Base-by-base conservation (phyloP, 2,797 vertebrate genomes). In the Lithobates sylvaticus region DNA sequence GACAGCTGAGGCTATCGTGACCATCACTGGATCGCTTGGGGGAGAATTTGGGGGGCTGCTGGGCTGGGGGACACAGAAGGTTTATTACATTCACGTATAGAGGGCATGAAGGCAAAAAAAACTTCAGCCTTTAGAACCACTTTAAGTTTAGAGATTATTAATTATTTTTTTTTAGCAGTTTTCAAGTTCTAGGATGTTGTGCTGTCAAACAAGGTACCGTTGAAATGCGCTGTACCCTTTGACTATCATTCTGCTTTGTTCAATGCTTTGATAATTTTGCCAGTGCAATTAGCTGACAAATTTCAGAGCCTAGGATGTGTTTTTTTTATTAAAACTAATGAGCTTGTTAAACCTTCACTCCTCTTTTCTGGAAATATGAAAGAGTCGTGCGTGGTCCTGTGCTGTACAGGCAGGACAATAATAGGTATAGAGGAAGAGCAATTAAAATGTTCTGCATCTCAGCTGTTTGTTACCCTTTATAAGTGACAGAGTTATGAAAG, bases 371-470 rank as follows among this genome's bases (percentile, higher is more conserved):
- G 36, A 71, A 34, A 6, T 10, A 27, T 12, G 58, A 69, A 74
- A 76, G 64, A 69, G 77, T 77, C 21, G 27, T 54, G 47, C 77
- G 44, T 36, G 64, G 29, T 29, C 21, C 64, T 84, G 32, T 18
- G 2, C 32, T 27, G 13, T 5, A 50, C 64, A 50, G 65, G 36
- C 29, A 15, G 67, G 29, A 58, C 64, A 26, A 47, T 68, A 27
- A 3, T 42, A 76, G 44, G 72, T 54, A 42, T 64, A 83, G 16
- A 47, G 67, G 72, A 42, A 83, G 26, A 10, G 32, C 82, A 84
- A 84, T 84, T 84, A 84, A 69, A 84, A 84, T 84, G 82, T 76
- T 67, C 39, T 74, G 15, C 69, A 70, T 42, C 76, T 74, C 27
- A 64, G n/a, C 44, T 68, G 69, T 68, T 23, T 23, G 21, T 32